A percentile compares a stretch with the other conserved stretches of the same genome.
These are phyloP conservation scores for Corvus hawaiiensis DNA, from an alignment of 2,113 vertebrate genomes.

Conservation along the genomic window DNA sequence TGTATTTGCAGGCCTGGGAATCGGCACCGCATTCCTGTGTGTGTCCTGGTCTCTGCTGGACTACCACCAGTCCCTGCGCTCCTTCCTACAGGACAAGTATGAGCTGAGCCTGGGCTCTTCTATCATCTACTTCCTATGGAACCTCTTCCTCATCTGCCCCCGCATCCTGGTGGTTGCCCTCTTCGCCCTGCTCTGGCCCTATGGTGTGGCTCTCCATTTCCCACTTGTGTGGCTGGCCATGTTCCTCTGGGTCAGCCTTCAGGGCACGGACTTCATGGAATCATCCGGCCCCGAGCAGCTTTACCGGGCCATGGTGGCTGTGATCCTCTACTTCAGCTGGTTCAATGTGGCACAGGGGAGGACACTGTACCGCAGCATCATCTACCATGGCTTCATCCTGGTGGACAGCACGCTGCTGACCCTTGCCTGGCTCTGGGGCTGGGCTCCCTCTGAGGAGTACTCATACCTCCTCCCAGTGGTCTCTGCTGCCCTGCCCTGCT, in stretches of 20 bases:
- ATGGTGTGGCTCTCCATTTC: constrained; percentile 75
- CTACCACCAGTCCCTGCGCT: constrained; percentile 89
- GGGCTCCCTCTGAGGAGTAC: constrained; percentile 27
- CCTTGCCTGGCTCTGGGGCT: constrained; percentile 70
- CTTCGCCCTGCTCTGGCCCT: constrained; percentile 80
- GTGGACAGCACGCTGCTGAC: constrained; percentile 77
- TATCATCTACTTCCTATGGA: constrained; percentile 89
- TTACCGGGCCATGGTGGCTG: constrained; percentile 81
- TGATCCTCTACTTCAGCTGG: constrained; percentile 97
- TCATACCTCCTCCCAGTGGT: constrained; percentile 36
- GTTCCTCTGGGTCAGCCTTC: constrained; percentile 81
- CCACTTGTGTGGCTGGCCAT: constrained; percentile 76
- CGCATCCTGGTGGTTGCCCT: constrained; percentile 79
- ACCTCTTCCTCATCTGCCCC: constrained; percentile 86
- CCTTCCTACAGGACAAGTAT: constrained; percentile 82
- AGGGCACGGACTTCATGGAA: constrained; percentile 88
- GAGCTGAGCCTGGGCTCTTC: constrained; percentile 73
- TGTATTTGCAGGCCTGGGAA: constrained; percentile 76
- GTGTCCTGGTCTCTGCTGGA: constrained; percentile 92
- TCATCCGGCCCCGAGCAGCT: constrained; percentile 74
- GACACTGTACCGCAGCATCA: constrained; percentile 75
- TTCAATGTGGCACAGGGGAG: constrained; percentile 84
- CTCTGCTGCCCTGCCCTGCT: constrained; percentile 38
- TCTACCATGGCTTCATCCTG: constrained; percentile 83
- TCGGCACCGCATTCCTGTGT: constrained; percentile 77